phyloP scores from a whole-genome alignment of 2,888 invertebrate species.

The Alloscopus bannaensis region DNA sequence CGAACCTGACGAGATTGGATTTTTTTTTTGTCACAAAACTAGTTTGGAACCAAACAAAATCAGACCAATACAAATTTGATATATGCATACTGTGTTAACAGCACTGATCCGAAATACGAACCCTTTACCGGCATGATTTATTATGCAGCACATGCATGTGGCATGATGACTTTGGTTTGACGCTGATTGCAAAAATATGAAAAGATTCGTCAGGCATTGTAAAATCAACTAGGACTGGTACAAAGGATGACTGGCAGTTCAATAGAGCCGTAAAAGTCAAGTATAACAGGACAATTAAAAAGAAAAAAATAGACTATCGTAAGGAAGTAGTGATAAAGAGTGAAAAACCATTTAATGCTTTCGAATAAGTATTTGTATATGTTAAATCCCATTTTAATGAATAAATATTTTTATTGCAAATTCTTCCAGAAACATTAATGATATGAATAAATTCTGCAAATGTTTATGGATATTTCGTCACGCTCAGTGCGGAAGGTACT shows the following conservation, averaged over 20 bases:
- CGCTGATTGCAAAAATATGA: neutral
- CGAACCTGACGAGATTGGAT: no score
- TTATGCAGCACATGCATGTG: neutral
- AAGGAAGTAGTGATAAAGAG: no score
- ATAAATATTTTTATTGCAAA: no score
- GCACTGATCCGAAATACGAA: neutral
- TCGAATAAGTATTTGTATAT: no score
- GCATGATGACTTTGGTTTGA: constrained; percentile 47
- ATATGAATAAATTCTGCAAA: no score
- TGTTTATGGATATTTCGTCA: no score
- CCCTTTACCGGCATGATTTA: constrained; percentile 16
- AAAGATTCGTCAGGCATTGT: neutral
- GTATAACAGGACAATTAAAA: neutral
- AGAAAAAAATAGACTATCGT: neutral
- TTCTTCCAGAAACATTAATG: no score
- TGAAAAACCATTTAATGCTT: no score
- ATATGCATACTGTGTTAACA: neutral
- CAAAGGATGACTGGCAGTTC: neutral
- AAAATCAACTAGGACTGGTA: neutral
- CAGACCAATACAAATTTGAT: neutral
- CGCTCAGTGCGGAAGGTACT: no score
- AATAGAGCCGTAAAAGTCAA: neutral
- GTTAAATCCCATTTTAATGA: no score
- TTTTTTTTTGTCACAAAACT: neutral
- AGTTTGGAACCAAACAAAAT: neutral